Percentiles rank a stretch among this genome's conserved stretches.
Evolutionary conservation across 2,888 invertebrate species (phyloP).

Genomic region (Harpalus rufipes): DNA sequence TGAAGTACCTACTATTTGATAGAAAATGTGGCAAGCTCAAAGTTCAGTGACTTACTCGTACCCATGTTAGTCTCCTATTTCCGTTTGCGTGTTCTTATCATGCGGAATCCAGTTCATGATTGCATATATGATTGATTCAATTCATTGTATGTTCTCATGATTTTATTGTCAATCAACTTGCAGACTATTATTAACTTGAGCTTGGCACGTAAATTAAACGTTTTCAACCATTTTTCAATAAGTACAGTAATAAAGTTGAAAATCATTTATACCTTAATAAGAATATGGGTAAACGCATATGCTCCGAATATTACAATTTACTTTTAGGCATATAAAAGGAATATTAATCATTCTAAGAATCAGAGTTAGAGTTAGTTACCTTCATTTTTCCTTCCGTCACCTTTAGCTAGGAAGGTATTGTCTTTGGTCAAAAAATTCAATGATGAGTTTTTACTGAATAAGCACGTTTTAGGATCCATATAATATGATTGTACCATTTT

Average conservation of each 20-base stretch:
- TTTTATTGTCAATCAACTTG: neutral
- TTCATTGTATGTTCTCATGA: neutral
- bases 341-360: too few relatives aligned
- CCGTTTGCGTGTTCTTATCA: conserved; percentile 31
- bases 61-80: neutral
- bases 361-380: too few relatives aligned
- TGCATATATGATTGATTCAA: conserved; percentile 8
- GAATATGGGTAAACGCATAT: too few relatives aligned
- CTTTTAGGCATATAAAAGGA: too few relatives aligned
- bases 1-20: neutral
- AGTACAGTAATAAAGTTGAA: neutral
- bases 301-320: too few relatives aligned
- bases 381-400: too few relatives aligned
- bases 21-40: neutral
- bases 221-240: neutral
- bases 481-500: too few relatives aligned
- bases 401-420: too few relatives aligned
- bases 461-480: too few relatives aligned
- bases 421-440: too few relatives aligned
- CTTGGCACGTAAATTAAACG: conserved; percentile 5
- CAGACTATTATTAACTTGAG: neutral
- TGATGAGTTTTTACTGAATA: too few relatives aligned
- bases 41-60: conserved; percentile 5
- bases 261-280: too few relatives aligned
- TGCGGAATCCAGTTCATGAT: neutral